Conservation (phyloP, 2,888 invertebrate genomes). For the Adelognathus sp. region DNA sequence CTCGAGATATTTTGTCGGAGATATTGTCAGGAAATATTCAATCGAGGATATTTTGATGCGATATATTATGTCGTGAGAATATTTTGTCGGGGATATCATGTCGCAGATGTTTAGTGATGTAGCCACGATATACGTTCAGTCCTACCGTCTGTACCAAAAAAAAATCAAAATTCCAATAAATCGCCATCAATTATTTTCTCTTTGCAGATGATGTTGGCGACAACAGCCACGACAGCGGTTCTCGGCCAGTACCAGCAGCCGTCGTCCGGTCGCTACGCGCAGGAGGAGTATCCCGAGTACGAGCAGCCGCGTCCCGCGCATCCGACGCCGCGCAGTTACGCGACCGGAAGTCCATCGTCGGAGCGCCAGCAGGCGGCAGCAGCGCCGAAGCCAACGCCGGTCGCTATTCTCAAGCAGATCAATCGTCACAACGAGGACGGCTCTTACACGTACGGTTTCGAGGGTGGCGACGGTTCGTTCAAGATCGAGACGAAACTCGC, state of each 20-base stretch:
- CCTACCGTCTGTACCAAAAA: no score
- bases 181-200: no score
- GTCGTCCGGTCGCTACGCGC: slow-evolving; percentile 74
- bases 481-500: slow-evolving; percentile 94
- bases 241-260: slow-evolving; percentile 79
- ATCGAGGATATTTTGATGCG: no score
- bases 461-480: slow-evolving; percentile 93
- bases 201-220: slow-evolving; percentile 79
- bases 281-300: slow-evolving; percentile 81
- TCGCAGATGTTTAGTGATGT: no score
- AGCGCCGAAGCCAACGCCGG: slow-evolving; percentile 84
- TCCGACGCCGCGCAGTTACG: slow-evolving; percentile 81
- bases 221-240: slow-evolving; percentile 82
- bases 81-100: no score
- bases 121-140: no score
- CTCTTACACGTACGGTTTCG: slow-evolving; percentile 95
- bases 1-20: no score
- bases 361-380: slow-evolving; percentile 80
- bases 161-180: background rate
- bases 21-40: no score
- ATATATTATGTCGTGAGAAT: no score
- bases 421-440: slow-evolving; percentile 95
- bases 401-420: slow-evolving; percentile 93
- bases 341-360: slow-evolving; percentile 79
- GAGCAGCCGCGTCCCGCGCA: slow-evolving; percentile 71